Percentiles rank a stretch among this genome's conserved stretches.
These are phyloP conservation scores for Erethizon dorsatum DNA, from an alignment of 2,797 vertebrate species.

Conservation along the genomic window DNA sequence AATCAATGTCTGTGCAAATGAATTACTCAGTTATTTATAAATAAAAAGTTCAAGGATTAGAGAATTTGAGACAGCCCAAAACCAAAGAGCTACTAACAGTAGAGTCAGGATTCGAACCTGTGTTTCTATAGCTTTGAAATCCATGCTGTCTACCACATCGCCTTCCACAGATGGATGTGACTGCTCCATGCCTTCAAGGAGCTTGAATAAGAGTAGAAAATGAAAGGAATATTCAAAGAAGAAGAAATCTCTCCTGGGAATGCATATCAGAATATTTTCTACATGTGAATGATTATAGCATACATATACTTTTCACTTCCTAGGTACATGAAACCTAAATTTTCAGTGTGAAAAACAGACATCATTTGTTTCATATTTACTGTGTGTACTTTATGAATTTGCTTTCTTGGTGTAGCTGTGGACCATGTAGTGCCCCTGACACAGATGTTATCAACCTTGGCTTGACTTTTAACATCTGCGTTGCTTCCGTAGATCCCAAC, in stretches of 20 bases:
- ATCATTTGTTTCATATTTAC: neutral
- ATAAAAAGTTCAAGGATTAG: neutral
- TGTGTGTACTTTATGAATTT: neutral
- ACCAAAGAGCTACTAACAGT: neutral
- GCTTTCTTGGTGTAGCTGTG: neutral
- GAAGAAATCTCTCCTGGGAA: neutral
- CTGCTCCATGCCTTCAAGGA: neutral
- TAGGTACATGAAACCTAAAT: neutral
- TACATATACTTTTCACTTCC: neutral
- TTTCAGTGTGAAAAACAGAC: neutral
- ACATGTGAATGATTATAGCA: neutral
- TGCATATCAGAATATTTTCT: neutral
- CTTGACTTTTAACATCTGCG: neutral
- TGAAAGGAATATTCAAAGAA: neutral
- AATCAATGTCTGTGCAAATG: neutral
- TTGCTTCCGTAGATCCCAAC: neutral
- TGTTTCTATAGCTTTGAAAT: neutral
- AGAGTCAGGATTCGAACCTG: neutral
- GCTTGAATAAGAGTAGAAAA: conserved; percentile 12
- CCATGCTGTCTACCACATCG: neutral
- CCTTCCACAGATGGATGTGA: neutral
- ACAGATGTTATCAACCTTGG: neutral
- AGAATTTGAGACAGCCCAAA: neutral
- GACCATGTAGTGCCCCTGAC: neutral
- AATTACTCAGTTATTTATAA: neutral